Evolutionary conservation across 2,797 vertebrate species (phyloP).

Genomic region (Naso thynnoides): DNA sequence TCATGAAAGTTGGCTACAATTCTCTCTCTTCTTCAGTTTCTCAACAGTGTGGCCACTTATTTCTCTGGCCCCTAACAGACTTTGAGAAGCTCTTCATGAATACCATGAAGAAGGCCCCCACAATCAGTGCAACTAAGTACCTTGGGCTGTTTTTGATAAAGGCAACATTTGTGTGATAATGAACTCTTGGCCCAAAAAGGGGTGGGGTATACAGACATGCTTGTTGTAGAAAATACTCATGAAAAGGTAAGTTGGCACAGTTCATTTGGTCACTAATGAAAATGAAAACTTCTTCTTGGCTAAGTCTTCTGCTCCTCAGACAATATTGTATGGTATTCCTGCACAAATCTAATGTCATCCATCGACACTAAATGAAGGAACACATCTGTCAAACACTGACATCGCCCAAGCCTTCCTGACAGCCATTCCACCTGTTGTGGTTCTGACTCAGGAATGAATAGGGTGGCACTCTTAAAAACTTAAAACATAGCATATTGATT

Average conservation of each 20-base stretch:
- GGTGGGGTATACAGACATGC: slow-evolving; percentile 52
- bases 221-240: slow-evolving; percentile 80
- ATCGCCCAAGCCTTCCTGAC: slow-evolving; percentile 26
- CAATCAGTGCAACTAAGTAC: slow-evolving; percentile 80
- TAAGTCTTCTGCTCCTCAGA: slow-evolving; percentile 66
- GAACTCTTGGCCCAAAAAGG: slow-evolving; percentile 36
- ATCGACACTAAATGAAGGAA: slow-evolving; percentile 33
- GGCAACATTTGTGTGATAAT: slow-evolving; percentile 76
- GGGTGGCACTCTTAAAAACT: slow-evolving; percentile 23
- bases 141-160: slow-evolving; percentile 75
- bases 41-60: slow-evolving; percentile 28
- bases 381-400: slow-evolving; percentile 26
- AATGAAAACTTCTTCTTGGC: slow-evolving; percentile 79
- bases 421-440: slow-evolving; percentile 31
- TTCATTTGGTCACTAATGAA: slow-evolving; percentile 87
- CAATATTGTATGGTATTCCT: slow-evolving; percentile 41
- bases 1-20: slow-evolving; percentile 67
- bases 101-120: slow-evolving; percentile 48
- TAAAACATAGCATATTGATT: slow-evolving; percentile 26
- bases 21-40: slow-evolving; percentile 13
- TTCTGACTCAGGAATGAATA: slow-evolving; percentile 48
- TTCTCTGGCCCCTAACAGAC: slow-evolving; percentile 54
- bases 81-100: slow-evolving; percentile 61
- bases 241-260: slow-evolving; percentile 86
- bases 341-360: slow-evolving; percentile 37